A percentile compares a stretch with the other conserved stretches of the same genome.
Conservation (phyloP, 2,797 vertebrate species). For the Acomys russatus region DNA sequence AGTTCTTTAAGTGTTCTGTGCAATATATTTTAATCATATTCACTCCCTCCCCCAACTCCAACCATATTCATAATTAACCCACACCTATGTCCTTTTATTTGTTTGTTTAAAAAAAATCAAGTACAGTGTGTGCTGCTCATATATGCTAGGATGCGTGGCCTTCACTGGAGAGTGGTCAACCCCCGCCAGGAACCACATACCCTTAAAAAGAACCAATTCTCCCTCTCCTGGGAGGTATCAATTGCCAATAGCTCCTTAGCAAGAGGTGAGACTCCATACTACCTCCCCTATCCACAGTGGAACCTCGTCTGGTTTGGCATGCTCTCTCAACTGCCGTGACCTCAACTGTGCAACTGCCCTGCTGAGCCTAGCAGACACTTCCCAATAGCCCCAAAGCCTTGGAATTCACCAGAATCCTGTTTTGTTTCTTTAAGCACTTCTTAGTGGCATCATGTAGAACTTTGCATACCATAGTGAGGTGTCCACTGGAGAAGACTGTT, state of each 20-base stretch:
- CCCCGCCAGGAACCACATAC: neutral
- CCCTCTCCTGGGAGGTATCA: neutral
- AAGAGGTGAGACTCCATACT: neutral
- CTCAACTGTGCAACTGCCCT: no score
- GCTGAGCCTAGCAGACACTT: neutral
- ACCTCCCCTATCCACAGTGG: neutral
- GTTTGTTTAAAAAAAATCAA: neutral
- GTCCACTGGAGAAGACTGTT: neutral
- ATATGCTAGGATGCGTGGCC: neutral
- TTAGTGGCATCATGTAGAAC: neutral
- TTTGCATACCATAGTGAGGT: neutral
- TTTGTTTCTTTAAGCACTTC: neutral
- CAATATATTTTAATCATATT: neutral
- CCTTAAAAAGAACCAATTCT: neutral
- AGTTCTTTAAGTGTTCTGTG: neutral
- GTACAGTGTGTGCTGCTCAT: neutral
- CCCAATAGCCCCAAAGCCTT: slow-evolving; percentile 29
- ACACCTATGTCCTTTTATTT: neutral
- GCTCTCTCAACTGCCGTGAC: neutral
- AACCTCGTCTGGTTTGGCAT: no score
- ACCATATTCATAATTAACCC: neutral
- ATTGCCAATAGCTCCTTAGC: neutral
- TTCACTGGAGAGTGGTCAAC: neutral
- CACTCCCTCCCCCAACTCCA: neutral
- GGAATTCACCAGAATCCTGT: slow-evolving; percentile 27